Conservation (phyloP, 2,113 vertebrate genomes). For the Tricholaema leucomelas region DNA sequence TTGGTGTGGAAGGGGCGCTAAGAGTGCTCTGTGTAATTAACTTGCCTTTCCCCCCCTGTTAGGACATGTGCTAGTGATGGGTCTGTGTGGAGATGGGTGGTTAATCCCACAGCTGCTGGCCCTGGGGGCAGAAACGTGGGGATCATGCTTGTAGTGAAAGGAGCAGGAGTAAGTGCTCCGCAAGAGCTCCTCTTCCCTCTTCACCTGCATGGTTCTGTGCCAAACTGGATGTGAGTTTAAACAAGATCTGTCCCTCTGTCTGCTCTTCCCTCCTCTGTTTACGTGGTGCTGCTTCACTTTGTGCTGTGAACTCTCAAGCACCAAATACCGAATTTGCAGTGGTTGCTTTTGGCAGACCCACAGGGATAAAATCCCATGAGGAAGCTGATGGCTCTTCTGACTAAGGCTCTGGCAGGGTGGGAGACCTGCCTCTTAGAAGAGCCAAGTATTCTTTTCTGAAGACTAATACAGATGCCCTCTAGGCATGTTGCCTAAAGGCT, state of each 20-base stretch:
- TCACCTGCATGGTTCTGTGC: not conserved
- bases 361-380: not conserved
- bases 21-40: not conserved
- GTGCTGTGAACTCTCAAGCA: not conserved
- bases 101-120: not conserved
- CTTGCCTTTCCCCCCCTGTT: not conserved
- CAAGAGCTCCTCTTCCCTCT: not conserved
- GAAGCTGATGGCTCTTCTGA: not conserved
- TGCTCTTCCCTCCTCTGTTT: not conserved
- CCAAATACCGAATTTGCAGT: not conserved
- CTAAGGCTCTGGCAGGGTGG: not conserved
- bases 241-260: accelerated
- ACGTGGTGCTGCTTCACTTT: accelerated
- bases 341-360: not conserved
- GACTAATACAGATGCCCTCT: not conserved
- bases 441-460: not conserved
- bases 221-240: not conserved
- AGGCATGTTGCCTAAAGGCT: not conserved
- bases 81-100: not conserved
- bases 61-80: not conserved
- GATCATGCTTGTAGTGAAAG: not conserved
- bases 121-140: not conserved
- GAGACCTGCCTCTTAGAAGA: not conserved
- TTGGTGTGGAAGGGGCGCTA: not conserved
- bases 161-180: not conserved